A percentile compares a stretch with the other conserved stretches of the same genome.
These are phyloP conservation scores for Siniperca scherzeri DNA, from an alignment of 2,797 vertebrate genomes.

Conservation along the genomic window DNA sequence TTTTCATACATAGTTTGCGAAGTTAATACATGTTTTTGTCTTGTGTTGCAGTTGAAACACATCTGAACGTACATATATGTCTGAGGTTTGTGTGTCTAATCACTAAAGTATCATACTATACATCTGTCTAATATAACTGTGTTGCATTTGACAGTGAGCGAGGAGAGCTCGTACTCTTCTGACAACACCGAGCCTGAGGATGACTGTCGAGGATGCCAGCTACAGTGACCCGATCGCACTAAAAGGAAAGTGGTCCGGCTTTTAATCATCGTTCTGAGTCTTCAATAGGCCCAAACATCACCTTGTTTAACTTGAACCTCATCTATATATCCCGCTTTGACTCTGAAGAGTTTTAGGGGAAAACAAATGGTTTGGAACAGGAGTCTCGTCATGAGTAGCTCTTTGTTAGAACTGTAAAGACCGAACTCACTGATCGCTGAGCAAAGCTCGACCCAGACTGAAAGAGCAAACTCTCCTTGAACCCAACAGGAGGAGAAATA, in stretches of 20 bases:
- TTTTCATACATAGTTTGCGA: not conserved
- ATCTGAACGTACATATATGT: not conserved
- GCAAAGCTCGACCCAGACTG: slow-evolving; percentile 32
- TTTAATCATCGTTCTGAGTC: slow-evolving; percentile 40
- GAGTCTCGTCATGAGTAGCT: slow-evolving; percentile 8
- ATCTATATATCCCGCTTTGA: slow-evolving; percentile 48
- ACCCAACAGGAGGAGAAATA: slow-evolving; percentile 16
- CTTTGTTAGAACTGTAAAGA: slow-evolving; percentile 39
- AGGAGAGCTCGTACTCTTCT: slow-evolving; percentile 85
- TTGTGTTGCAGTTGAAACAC: not conserved
- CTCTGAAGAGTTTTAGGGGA: slow-evolving; percentile 42
- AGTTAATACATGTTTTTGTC: not conserved
- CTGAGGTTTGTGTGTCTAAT: not conserved
- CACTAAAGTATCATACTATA: not conserved
- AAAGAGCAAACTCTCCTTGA: slow-evolving; percentile 11
- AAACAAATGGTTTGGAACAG: slow-evolving; percentile 20
- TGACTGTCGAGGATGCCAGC: slow-evolving; percentile 83
- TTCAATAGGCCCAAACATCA: slow-evolving; percentile 53
- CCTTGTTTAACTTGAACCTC: slow-evolving; percentile 70
- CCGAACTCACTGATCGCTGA: slow-evolving; percentile 52
- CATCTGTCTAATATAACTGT: slow-evolving; percentile 45
- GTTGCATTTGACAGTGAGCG: slow-evolving; percentile 81
- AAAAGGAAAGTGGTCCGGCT: slow-evolving; percentile 24
- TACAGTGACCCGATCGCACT: slow-evolving; percentile 74
- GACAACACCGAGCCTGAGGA: slow-evolving; percentile 85